phyloP scores from a whole-genome alignment of 2,113 vertebrate species.

The Romanogobio albipinnatus region DNA sequence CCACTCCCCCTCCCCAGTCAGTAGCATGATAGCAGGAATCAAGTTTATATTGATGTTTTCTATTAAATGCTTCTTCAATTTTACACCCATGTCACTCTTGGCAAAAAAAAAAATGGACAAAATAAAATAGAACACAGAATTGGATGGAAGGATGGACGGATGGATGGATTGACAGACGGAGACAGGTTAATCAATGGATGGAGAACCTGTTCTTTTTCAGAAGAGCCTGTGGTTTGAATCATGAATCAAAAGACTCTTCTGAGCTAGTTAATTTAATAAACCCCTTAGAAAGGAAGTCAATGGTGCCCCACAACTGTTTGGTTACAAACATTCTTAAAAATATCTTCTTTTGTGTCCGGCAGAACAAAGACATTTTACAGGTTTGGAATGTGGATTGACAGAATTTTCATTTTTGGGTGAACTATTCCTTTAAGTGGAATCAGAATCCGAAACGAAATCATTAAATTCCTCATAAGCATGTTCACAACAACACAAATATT shows the following conservation, averaged over 20 bases:
- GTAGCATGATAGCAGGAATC: conserved; percentile 59
- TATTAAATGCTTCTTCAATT: conserved; percentile 72
- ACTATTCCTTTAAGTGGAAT: neutral
- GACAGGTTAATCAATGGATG: neutral
- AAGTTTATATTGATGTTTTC: conserved; percentile 80
- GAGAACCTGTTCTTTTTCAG: neutral
- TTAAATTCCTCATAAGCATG: neutral
- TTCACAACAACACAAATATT: neutral
- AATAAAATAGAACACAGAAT: conserved; percentile 58
- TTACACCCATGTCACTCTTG: conserved; percentile 50
- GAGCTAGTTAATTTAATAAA: neutral
- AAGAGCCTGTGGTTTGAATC: neutral
- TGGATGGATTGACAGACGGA: neutral
- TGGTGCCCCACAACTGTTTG: too few relatives aligned
- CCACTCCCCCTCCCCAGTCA: neutral
- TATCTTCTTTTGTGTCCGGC: too few relatives aligned
- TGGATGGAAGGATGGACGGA: neutral
- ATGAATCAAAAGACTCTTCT: neutral
- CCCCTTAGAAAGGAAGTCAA: neutral
- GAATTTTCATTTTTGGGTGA: too few relatives aligned
- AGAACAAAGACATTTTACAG: too few relatives aligned
- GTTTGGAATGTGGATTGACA: too few relatives aligned
- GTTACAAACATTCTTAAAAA: too few relatives aligned
- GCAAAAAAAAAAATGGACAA: conserved; percentile 49
- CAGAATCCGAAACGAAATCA: neutral